Evolutionary conservation across 2,113 vertebrate genomes (phyloP).

Genomic region (Bos javanicus): DNA sequence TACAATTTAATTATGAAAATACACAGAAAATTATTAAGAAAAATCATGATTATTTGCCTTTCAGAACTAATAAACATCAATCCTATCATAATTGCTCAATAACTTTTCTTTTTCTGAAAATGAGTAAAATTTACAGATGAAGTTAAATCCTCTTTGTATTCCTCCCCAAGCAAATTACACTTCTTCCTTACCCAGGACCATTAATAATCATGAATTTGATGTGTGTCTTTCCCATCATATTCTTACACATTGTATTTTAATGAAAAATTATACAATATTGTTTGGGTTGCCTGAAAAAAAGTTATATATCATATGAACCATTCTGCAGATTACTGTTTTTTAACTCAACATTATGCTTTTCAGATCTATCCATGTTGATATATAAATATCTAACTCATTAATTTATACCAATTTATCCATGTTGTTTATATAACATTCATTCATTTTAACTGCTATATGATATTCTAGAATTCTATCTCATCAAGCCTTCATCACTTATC

Average conservation of each 20-base stretch:
- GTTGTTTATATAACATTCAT: not conserved
- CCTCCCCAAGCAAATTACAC: not conserved
- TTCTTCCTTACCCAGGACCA: not conserved
- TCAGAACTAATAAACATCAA: not conserved
- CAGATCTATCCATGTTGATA: not conserved
- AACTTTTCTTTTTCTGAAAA: not conserved
- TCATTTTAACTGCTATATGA: not conserved
- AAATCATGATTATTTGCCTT: not conserved
- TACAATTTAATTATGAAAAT: slow-evolving; percentile 22
- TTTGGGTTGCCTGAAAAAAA: not conserved
- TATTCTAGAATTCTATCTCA: not conserved
- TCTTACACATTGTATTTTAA: not conserved
- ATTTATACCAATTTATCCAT: not conserved
- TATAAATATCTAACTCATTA: not conserved
- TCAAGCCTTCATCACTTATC: not conserved
- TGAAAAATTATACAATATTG: not conserved
- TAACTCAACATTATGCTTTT: not conserved
- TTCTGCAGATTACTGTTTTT: not conserved
- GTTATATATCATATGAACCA: not conserved
- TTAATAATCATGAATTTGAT: not conserved
- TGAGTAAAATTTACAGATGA: not conserved
- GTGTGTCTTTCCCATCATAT: not conserved
- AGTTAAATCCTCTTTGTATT: not conserved
- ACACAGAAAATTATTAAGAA: not conserved
- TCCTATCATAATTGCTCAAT: not conserved